Evolutionary conservation across 2,797 vertebrate genomes (phyloP).

Genomic region (Molossus alvarezi): DNA sequence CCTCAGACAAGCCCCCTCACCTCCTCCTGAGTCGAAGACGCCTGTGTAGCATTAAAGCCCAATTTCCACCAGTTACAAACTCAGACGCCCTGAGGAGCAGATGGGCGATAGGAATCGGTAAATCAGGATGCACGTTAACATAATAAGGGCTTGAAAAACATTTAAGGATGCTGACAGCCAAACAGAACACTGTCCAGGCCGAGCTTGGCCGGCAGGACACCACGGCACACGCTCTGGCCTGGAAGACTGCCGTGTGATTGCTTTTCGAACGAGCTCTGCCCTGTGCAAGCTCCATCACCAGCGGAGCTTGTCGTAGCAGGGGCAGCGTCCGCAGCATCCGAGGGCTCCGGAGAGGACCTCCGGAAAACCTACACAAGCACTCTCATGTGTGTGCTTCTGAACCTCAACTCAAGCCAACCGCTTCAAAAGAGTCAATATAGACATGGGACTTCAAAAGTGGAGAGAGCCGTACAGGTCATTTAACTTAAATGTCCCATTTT

Average conservation of each 20-base stretch:
- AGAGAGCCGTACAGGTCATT: not conserved
- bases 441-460: not conserved
- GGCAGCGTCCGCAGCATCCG: too few relatives aligned
- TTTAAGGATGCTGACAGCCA: not conserved
- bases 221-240: not conserved
- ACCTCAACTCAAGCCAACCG: not conserved
- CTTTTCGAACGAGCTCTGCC: not conserved
- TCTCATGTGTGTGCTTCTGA: not conserved
- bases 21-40: not conserved
- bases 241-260: not conserved
- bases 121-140: not conserved
- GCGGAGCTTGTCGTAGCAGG: too few relatives aligned
- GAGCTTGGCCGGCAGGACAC: not conserved
- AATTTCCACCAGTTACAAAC: not conserved
- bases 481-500: conserved; percentile 19
- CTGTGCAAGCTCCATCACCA: not conserved
- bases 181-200: not conserved
- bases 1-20: not conserved
- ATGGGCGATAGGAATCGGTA: not conserved
- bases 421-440: not conserved
- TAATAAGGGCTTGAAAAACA: not conserved
- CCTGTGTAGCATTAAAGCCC: not conserved
- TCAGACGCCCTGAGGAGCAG: not conserved
- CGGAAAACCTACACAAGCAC: not conserved
- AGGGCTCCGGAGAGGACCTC: not conserved